Evolutionary conservation across 2,888 invertebrate species (phyloP), one percentile per base, ranked within the genome.

Genomic region (Tipula lateralis): DNA sequence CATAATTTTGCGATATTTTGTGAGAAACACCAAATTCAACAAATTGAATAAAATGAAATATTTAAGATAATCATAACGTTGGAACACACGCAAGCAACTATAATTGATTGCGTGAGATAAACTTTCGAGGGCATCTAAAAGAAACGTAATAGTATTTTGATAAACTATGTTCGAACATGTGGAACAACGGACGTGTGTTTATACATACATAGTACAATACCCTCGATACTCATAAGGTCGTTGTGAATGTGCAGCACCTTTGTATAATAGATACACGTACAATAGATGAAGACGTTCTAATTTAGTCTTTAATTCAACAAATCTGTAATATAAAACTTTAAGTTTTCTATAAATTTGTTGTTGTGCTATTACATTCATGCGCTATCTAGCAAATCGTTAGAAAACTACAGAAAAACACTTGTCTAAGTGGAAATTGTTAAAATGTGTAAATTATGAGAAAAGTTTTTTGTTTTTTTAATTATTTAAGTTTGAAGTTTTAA

Each of bases 391-490:
- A 44, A 50, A 50, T 6, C 66, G 66, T 24, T 66, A 24, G 66
- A 24, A 24, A 9, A 66, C 19, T 24, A 24, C 24, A 9, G 9
- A 24, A 66, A 66, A 44, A 1, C 5, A 44, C 39, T 24, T 66
- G 19, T 66, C 24, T 66, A 66, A 66, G 66, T 66, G 66, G 66
- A 24, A 66, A 24, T 12, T 66, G 24, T 24, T 66, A 66, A n/a
- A 66, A 24, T 66, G 66, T 66, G 24, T 66, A 66, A 66, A 66
- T 66, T 66, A 66, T 66, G 66, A 66, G 66, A 66, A 66, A 66
- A 66, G 66, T 66, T 66, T 24, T 66, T 66, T 66, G 4, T 50
- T 50, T 19, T 19, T 50, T 50, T 50, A 16, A 66, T 66, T 24
- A 66, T 66, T 66, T 66, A 19, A 66, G 66, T 66, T 66, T 66